Conservation (phyloP, 2,888 invertebrate species). For the Exocentrus adspersus region DNA sequence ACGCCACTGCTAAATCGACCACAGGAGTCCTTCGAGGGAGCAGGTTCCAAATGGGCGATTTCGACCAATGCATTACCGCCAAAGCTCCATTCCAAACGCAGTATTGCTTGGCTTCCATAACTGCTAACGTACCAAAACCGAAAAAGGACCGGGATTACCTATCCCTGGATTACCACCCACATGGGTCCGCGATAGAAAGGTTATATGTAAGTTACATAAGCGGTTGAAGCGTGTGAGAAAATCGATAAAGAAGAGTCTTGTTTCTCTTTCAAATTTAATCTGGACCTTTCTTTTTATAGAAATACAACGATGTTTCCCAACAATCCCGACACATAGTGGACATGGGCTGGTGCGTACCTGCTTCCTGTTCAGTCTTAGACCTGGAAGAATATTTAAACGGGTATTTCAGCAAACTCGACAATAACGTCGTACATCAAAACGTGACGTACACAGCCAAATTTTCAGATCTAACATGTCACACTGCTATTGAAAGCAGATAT, state of each 20-base stretch:
- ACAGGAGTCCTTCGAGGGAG: conserved; percentile 69
- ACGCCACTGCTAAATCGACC: conserved; percentile 69
- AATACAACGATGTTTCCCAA: conserved; percentile 55
- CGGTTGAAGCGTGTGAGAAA: too few species aligned
- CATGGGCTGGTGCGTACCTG: conserved; percentile 60
- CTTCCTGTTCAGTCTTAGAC: conserved; percentile 56
- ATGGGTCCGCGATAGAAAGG: conserved; percentile 55
- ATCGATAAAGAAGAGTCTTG: too few species aligned
- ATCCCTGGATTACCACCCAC: conserved; percentile 53
- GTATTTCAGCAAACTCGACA: conserved; percentile 54
- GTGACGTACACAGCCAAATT: conserved; percentile 51
- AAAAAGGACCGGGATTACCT: conserved; percentile 50
- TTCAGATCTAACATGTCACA: conserved; percentile 53
- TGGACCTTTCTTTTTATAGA: conserved; percentile 51
- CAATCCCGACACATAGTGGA: conserved; percentile 55
- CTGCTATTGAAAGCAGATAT: conserved; percentile 47
- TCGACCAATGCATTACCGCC: conserved; percentile 67
- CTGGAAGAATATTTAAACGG: conserved; percentile 54
- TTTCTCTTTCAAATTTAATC: too few species aligned
- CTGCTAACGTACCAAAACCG: conserved; percentile 50
- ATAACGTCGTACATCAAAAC: conserved; percentile 49
- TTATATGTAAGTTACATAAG: conserved; percentile 61
- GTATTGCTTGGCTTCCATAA: conserved; percentile 59
- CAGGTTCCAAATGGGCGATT: conserved; percentile 70
- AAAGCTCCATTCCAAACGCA: conserved; percentile 60